Conservation (phyloP, 2,113 vertebrate genomes). For the Oxygymnocypris stewartii region DNA sequence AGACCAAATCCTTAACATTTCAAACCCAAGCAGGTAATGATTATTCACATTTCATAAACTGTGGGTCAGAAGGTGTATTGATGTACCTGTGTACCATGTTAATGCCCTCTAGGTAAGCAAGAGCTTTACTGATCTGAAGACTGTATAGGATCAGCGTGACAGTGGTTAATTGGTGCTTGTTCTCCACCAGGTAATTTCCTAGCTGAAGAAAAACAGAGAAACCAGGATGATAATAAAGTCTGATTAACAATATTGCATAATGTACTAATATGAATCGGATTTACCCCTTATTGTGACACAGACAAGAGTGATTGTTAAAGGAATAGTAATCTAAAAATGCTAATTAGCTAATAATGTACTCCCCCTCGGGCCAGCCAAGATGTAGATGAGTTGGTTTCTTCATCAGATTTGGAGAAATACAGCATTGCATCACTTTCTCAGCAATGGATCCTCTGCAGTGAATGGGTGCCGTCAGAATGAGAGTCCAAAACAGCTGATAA, state of each 20-base stretch:
- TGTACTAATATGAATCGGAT: neutral
- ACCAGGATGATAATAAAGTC: neutral
- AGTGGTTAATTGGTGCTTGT: slow-evolving; percentile 74
- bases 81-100: slow-evolving; percentile 91
- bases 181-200: slow-evolving; percentile 83
- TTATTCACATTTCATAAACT: neutral
- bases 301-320: neutral
- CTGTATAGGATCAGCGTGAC: slow-evolving; percentile 80
- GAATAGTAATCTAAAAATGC: neutral
- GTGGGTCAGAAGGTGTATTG: neutral
- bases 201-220: slow-evolving; percentile 71
- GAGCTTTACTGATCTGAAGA: slow-evolving; percentile 90
- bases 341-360: neutral
- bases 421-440: neutral
- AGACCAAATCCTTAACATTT: neutral
- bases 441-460: neutral
- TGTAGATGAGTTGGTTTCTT: neutral
- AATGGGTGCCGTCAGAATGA: too few relatives aligned
- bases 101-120: slow-evolving; percentile 90
- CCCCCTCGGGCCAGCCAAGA: neutral
- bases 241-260: slow-evolving; percentile 29
- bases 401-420: neutral
- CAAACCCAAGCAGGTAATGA: neutral
- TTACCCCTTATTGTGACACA: neutral
- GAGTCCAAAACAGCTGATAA: neutral